Conservation (phyloP, 2,797 vertebrate genomes). For the Acanthopagrus latus region DNA sequence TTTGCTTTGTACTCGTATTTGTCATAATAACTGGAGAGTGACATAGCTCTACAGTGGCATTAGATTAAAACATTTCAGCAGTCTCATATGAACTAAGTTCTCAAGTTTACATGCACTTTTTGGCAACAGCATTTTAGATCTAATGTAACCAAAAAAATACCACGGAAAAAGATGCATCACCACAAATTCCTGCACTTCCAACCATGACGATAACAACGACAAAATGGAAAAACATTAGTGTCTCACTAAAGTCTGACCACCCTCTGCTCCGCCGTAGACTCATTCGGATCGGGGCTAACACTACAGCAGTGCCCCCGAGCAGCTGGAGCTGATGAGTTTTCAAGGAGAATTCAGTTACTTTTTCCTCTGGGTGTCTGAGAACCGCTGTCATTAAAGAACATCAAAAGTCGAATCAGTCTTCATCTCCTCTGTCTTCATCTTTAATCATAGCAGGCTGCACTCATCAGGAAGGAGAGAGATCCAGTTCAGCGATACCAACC, state of each 20-base stretch:
- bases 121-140: neutral
- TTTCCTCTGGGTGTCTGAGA: conserved; percentile 4
- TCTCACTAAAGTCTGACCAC: neutral
- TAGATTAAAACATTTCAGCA: no score
- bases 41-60: no score
- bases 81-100: no score
- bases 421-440: neutral
- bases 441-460: neutral
- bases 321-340: conserved; percentile 13
- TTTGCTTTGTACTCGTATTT: no score
- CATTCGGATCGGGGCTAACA: conserved; percentile 1
- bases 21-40: no score
- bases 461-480: conserved; percentile 1
- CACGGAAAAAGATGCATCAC: neutral
- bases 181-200: neutral
- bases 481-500: conserved; percentile 2
- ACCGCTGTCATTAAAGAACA: conserved; percentile 22
- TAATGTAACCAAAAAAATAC: neutral
- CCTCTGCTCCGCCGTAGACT: neutral
- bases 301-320: conserved; percentile 4
- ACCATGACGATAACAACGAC: neutral
- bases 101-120: no score
- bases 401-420: conserved; percentile 11
- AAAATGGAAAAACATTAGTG: neutral
- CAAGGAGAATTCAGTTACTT: conserved; percentile 2